Evolutionary conservation across 92 coral and sea anemone species (phyloP), one percentile per base, ranked within the genome.

Genomic region (Galaxea fascicularis): DNA sequence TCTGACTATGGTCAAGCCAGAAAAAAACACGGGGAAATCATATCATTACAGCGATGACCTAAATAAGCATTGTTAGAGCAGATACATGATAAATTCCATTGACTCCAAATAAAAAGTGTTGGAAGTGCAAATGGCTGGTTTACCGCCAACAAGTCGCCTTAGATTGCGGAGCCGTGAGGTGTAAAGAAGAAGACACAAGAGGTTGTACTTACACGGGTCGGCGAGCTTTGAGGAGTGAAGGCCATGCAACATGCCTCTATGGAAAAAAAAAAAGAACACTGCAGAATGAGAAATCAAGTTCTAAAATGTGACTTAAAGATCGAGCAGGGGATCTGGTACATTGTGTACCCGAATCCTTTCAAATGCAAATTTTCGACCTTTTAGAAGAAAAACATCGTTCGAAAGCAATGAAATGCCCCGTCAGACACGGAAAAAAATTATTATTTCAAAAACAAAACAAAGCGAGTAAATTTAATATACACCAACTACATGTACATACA

Each of bases 211-310:
- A 94, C 98, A 83, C 94, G 92, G 45, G 91, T 94, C 20, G 98
- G 92, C 73, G 95, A 89, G 91, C 98, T 92, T 83, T 94, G 95
- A 25, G 98, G 98, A 10, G 95, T 90, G 87, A 92, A 94, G 79
- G 98, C 98, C 98, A 94, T 94, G 57, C 93, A 91, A 94, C 98
- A 94, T 89, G 83, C 90, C 92, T 94, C 98, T 94, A 85, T 58
- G 66, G 51, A 87, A 70, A 46, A 60, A 70, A 46, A 60, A 53
- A 65, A 76, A 74, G 71, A 82, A 88, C 58, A 74, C 27, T 22
- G 49, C 28, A 31, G 63, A 74, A 64, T 65, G 54, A 75, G 81
- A 30, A 74, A 47, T 77, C 76, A 79, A 71, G 51, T 45, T 53
- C 52, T 52, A 29, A 52, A 88, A 86, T 77, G 81, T 82, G 68